A percentile compares a stretch with the other conserved stretches of the same genome.
Evolutionary conservation across 2,888 invertebrate genomes (phyloP).

Genomic region (Sycophila texana): DNA sequence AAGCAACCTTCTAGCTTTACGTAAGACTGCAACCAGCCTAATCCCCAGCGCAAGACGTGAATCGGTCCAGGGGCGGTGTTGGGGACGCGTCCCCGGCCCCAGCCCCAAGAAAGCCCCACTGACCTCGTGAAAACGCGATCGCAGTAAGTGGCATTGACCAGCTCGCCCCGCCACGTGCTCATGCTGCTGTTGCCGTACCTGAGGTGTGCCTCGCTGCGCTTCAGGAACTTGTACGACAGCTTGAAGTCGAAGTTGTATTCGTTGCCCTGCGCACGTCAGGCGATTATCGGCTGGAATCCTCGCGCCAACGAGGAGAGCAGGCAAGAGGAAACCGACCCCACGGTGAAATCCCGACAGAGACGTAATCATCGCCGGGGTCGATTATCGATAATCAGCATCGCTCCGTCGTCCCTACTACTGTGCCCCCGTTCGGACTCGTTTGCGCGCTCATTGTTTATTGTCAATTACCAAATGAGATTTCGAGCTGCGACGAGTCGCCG

Average conservation of each 20-base stretch:
- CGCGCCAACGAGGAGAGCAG: not conserved
- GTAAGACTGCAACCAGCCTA: not conserved
- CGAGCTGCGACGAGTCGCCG: too few species aligned
- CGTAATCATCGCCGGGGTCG: not conserved
- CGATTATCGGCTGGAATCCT: too few species aligned
- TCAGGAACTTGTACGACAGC: conserved; percentile 89
- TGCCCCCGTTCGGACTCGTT: too few species aligned
- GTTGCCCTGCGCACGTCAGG: conserved; percentile 79
- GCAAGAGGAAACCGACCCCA: not conserved
- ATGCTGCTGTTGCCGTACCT: conserved; percentile 86
- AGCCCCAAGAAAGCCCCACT: conserved; percentile 13
- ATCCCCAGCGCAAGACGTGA: conserved; percentile 2
- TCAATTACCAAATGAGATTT: too few species aligned
- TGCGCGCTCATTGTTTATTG: too few species aligned
- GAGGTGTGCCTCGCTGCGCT: conserved; percentile 84
- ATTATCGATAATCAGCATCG: not conserved
- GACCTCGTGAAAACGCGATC: conserved; percentile 84
- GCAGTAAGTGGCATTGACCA: conserved; percentile 86
- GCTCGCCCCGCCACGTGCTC: conserved; percentile 85
- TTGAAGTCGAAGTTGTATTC: conserved; percentile 90
- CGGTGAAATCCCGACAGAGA: not conserved
- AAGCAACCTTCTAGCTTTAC: not conserved
- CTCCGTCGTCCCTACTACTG: not conserved
- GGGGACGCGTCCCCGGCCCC: not conserved
- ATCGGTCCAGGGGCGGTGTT: not conserved